Conservation (phyloP, 2,113 vertebrate genomes). For the Chloropsis cyanopogon region DNA sequence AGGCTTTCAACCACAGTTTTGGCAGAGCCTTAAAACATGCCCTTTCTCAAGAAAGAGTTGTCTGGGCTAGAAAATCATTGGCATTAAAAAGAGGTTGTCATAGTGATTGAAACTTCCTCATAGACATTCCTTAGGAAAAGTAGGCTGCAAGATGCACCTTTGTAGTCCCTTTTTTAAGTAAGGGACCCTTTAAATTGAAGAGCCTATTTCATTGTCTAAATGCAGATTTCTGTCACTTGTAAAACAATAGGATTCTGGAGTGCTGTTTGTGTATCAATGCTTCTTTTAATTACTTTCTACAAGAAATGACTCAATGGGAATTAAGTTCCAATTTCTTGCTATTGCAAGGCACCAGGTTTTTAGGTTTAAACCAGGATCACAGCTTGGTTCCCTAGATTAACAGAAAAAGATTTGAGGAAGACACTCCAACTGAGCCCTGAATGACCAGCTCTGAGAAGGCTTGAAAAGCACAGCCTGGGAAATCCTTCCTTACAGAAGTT, state of each 20-base stretch:
- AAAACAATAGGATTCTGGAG: constrained; percentile 68
- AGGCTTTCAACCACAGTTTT: constrained; percentile 57
- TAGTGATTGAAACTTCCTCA: constrained; percentile 73
- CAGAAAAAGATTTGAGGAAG: not conserved
- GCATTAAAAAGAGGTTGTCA: constrained; percentile 72
- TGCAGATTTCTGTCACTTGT: constrained; percentile 76
- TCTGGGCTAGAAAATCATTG: constrained; percentile 68
- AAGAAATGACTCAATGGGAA: constrained; percentile 60
- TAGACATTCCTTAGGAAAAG: constrained; percentile 71
- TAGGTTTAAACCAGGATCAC: constrained; percentile 26
- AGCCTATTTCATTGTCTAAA: constrained; percentile 68
- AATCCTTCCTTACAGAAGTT: not conserved
- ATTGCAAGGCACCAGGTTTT: constrained; percentile 11
- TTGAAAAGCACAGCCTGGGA: constrained; percentile 70
- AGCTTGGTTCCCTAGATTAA: constrained; percentile 14
- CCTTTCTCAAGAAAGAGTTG: constrained; percentile 69
- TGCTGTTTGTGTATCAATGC: constrained; percentile 72
- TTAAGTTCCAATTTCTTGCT: constrained; percentile 55
- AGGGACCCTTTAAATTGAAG: constrained; percentile 72
- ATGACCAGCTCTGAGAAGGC: not conserved
- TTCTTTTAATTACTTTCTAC: constrained; percentile 72
- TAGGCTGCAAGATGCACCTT: constrained; percentile 68
- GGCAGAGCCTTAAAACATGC: constrained; percentile 61
- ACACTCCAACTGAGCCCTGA: constrained; percentile 8
- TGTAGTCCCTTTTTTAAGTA: constrained; percentile 70